Base-by-base conservation (phyloP, 2,797 vertebrate genomes). In the Atherinosoma microstoma region DNA sequence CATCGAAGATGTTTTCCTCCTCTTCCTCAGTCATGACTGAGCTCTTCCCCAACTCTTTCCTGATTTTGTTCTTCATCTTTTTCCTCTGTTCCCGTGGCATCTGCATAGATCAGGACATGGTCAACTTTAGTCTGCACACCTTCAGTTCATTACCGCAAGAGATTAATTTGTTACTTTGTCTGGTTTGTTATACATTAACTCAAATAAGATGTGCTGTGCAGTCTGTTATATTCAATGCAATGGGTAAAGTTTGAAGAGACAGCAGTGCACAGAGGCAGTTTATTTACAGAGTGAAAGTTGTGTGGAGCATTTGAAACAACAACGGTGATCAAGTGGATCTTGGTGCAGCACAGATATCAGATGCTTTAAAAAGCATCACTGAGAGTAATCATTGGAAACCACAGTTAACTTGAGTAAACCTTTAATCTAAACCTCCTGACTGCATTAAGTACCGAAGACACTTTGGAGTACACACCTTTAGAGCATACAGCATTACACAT, bases 31-130 rank as follows among this genome's bases (percentile, higher is more conserved):
- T 94, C 97, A 99, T 96, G 32, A 88, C 32, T 0, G 88, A 82
- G 42, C 77, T 81, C 70, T 96, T 95, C 13, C 22, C 64, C 59
- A 99, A 87, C 76, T 98, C 95, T n/a, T 0, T 79, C 70, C 82
- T 91, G 71, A 95, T 85, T 83, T 66, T 94, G n/a, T 87, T 88
- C 84, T 94, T 97, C 59, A 96, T 92, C 85, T 92, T 97, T 88
- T 62, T 96, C 86, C 87, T 97, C 80, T 96, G 96, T 0, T 53
- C n/a, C 3, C 4, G 42, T 82, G 94, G 95, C 0, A 94, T 29
- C 98, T 98, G 71, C 42, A 80, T 6, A 53, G 5, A 85, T 53
- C 15, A 75, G 57, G 3, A 35, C 20, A 65, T 5, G 30, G 12
- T 45, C 32, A 53, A 36, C 13, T 54, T 40, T 71, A 13, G 57